A percentile compares a stretch with the other conserved stretches of the same genome.
phyloP scores from a whole-genome alignment of 2,113 vertebrate genomes.

The Daphoenositta chrysoptera region DNA sequence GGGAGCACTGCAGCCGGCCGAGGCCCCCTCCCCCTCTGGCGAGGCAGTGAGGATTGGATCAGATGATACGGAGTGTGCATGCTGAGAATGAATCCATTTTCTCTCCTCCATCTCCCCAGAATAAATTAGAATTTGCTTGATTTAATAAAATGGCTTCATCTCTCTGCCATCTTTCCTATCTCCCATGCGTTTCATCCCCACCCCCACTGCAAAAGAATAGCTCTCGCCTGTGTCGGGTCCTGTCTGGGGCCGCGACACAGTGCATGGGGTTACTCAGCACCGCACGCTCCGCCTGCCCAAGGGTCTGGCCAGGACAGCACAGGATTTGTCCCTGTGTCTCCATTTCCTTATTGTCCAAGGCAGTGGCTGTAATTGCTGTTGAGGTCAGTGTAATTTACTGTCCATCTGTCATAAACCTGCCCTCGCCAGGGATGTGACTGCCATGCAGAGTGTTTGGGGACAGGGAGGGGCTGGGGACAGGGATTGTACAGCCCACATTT shows the following conservation, averaged over 20 bases:
- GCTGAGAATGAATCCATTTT: slow-evolving; percentile 70
- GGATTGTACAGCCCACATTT: neutral
- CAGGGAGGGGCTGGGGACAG: neutral
- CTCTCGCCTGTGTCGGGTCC: neutral
- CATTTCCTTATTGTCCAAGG: slow-evolving; percentile 80
- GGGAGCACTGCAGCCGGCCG: neutral
- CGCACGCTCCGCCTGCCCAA: neutral
- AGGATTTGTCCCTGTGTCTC: slow-evolving; percentile 40
- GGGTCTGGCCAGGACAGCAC: neutral
- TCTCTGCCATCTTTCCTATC: slow-evolving; percentile 77
- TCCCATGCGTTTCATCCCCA: slow-evolving; percentile 59
- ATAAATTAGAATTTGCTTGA: slow-evolving; percentile 82
- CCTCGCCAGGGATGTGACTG: slow-evolving; percentile 79
- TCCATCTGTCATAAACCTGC: slow-evolving; percentile 82
- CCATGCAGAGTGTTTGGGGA: slow-evolving; percentile 69
- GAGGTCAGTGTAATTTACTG: slow-evolving; percentile 85
- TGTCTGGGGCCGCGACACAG: neutral
- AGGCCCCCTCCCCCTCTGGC: neutral
- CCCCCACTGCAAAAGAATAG: slow-evolving; percentile 16
- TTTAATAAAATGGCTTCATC: slow-evolving; percentile 96
- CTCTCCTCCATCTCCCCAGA: slow-evolving; percentile 68
- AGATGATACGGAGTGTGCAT: slow-evolving; percentile 51
- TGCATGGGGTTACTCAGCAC: neutral
- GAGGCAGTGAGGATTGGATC: slow-evolving; percentile 48
- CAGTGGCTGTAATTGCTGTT: slow-evolving; percentile 86